Conservation (phyloP, 2,888 invertebrate genomes). For the Stomorhina lunata region DNA sequence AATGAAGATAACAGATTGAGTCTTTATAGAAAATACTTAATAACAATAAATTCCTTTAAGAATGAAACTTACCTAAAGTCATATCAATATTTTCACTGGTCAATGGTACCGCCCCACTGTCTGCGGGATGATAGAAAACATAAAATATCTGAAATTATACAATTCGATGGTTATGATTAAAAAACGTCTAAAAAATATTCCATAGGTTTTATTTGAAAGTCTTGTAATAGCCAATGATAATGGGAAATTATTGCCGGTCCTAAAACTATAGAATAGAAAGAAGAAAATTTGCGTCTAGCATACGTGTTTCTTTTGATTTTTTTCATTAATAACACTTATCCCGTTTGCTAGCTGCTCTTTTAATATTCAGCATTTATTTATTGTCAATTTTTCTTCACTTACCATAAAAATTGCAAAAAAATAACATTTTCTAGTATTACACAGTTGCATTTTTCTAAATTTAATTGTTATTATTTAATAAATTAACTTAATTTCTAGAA, state of each 20-base stretch:
- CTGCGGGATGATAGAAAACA: conserved; percentile 86
- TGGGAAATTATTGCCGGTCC: conserved; percentile 1
- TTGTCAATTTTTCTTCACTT: conserved; percentile 57
- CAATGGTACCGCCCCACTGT: conserved; percentile 91
- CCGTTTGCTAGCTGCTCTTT: too few species aligned
- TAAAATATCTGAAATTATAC: conserved; percentile 74
- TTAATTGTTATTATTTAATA: conserved; percentile 45
- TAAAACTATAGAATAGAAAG: background rate
- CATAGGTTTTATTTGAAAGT: too few species aligned
- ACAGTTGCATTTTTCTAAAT: conserved; percentile 71
- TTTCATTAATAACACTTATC: conserved; percentile 31
- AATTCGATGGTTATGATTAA: conserved; percentile 24
- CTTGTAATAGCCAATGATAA: background rate
- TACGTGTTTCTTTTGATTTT: conserved; percentile 59
- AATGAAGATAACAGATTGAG: background rate
- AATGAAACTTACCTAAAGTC: conserved; percentile 86
- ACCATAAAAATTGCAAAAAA: conserved; percentile 73
- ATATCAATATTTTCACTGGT: conserved; percentile 90
- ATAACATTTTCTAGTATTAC: conserved; percentile 71
- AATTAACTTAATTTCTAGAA: conserved; percentile 63
- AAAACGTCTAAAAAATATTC: conserved; percentile 11
- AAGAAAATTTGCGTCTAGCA: conserved; percentile 20
- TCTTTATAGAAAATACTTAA: background rate
- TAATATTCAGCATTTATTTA: conserved; percentile 19
- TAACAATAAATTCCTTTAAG: background rate